Evolutionary conservation across 2,797 vertebrate species (phyloP).

Genomic region (Rousettus madagascariensis): DNA sequence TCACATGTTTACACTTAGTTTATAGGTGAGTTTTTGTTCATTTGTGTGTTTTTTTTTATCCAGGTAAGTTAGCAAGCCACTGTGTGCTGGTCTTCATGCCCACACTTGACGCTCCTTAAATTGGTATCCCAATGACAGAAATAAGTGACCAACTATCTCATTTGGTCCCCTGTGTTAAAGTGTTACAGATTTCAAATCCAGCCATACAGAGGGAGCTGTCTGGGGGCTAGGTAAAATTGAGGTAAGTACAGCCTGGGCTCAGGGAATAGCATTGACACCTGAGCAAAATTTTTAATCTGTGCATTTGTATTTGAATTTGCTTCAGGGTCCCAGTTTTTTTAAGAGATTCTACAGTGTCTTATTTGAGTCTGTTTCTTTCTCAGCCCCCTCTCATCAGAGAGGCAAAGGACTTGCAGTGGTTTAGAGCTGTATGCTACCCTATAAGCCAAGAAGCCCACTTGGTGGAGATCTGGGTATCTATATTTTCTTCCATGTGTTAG

Average conservation of each 20-base stretch:
- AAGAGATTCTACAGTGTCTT: slow-evolving; percentile 46
- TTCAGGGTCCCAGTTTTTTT: neutral
- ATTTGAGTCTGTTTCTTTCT: slow-evolving; percentile 13
- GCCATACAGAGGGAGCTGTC: neutral
- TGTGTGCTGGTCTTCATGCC: slow-evolving; percentile 43
- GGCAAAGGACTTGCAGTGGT: slow-evolving; percentile 11
- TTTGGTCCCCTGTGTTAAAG: neutral
- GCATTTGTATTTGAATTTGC: slow-evolving; percentile 20
- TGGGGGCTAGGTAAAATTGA: neutral
- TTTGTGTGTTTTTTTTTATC: neutral
- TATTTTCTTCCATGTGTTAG: neutral
- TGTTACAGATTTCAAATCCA: neutral
- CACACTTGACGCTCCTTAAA: neutral
- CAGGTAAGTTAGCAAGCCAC: neutral
- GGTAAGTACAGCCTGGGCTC: slow-evolving; percentile 33
- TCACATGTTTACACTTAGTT: slow-evolving; percentile 56
- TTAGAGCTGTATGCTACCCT: neutral
- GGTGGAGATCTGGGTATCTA: neutral
- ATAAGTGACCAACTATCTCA: neutral
- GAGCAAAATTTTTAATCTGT: slow-evolving; percentile 45
- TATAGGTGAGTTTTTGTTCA: neutral
- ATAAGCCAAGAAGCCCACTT: neutral
- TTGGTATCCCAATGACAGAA: neutral
- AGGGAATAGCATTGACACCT: slow-evolving; percentile 9
- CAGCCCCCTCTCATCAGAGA: neutral